Percentiles rank a stretch among this genome's conserved stretches.
These are phyloP conservation scores for Montipora cactus DNA, from an alignment of 64 coral and sea anemone species.

Conservation along the genomic window DNA sequence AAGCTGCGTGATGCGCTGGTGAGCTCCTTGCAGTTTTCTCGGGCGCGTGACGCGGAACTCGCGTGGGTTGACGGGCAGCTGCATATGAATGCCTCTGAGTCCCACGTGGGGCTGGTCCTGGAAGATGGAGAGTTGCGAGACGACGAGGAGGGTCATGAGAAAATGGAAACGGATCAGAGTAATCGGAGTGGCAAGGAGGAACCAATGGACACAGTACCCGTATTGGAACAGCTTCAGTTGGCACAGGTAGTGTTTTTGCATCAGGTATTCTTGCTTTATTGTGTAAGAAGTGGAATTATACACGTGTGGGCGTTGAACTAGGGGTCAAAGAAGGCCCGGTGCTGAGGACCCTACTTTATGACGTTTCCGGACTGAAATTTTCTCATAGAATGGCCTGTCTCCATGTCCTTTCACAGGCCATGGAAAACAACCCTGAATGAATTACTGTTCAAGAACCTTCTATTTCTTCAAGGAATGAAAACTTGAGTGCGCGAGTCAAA, in stretches of 20 bases:
- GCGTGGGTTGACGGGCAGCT: conserved; percentile 99
- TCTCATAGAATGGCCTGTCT: too few species aligned
- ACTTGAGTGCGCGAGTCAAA: too few species aligned
- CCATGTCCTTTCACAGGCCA: too few species aligned
- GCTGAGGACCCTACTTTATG: too few species aligned
- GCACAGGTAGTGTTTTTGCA: conserved; percentile 46
- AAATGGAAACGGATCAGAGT: conserved; percentile 90
- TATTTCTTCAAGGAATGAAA: too few species aligned
- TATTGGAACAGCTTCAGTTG: conserved; percentile 84
- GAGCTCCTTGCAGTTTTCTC: conserved; percentile 94
- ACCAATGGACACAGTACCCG: conserved; percentile 85
- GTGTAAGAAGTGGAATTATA: not conserved
- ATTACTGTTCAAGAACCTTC: too few species aligned
- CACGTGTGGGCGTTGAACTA: too few species aligned
- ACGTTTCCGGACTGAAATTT: too few species aligned
- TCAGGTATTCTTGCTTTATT: not conserved
- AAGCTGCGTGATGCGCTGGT: conserved; percentile 96
- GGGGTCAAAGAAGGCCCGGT: too few species aligned
- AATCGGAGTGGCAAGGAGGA: conserved; percentile 77
- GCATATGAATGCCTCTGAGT: conserved; percentile 76
- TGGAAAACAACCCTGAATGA: too few species aligned
- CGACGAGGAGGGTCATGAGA: conserved; percentile 75
- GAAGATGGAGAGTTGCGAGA: conserved; percentile 70
- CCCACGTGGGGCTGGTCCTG: conserved; percentile 60
- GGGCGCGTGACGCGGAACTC: conserved; percentile 94